Conservation (phyloP, 2,797 vertebrate species). For the Eupleurogrammus muticus region DNA sequence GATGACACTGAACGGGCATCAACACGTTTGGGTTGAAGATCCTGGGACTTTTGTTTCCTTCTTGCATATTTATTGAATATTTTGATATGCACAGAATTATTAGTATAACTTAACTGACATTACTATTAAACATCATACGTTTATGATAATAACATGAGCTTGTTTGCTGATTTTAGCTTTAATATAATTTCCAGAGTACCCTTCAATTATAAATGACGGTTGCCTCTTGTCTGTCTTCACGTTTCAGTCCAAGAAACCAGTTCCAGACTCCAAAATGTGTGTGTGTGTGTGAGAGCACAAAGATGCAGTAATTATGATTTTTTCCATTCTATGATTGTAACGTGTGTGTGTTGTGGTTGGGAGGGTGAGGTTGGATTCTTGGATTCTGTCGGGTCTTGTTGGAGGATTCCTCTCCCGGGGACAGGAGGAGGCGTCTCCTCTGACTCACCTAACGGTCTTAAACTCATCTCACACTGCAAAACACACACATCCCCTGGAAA, state of each 20-base stretch:
- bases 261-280: neutral
- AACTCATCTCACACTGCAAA: slow-evolving; percentile 7
- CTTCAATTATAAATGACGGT: neutral
- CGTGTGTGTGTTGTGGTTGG: slow-evolving; percentile 23
- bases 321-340: neutral
- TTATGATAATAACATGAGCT: no score
- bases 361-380: slow-evolving; percentile 81
- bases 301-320: neutral
- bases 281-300: neutral
- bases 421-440: slow-evolving; percentile 25
- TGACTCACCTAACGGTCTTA: slow-evolving; percentile 68
- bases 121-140: no score
- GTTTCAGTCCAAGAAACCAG: neutral
- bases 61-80: no score
- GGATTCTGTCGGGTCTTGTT: slow-evolving; percentile 86
- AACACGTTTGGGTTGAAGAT: no score
- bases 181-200: no score
- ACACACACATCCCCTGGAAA: no score
- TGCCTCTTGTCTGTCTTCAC: neutral
- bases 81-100: no score
- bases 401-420: slow-evolving; percentile 75
- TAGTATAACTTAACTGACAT: no score
- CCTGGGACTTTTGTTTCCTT: no score
- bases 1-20: no score
- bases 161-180: no score